Conservation (phyloP, 2,797 vertebrate species). For the Hippopotamyrus pictus region DNA sequence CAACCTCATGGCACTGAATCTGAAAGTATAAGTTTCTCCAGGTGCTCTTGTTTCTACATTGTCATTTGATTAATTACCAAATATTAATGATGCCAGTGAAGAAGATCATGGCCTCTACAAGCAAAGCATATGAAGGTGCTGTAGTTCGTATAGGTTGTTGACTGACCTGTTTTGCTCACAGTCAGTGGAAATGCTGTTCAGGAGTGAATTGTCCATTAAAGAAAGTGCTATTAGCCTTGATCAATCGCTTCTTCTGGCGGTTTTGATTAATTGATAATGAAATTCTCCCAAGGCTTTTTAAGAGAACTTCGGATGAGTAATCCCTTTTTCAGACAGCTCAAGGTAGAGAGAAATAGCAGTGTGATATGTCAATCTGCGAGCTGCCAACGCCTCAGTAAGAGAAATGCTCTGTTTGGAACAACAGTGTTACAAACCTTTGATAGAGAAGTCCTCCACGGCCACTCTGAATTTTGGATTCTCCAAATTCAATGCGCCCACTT, state of each 20-base stretch:
- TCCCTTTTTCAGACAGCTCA: conserved; percentile 57
- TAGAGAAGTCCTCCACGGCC: neutral
- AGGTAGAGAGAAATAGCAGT: conserved; percentile 50
- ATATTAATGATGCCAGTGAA: neutral
- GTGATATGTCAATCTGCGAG: conserved; percentile 46
- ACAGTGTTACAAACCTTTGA: neutral
- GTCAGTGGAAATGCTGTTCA: neutral
- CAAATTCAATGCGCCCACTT: neutral
- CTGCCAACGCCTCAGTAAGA: neutral
- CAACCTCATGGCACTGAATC: conserved; percentile 1
- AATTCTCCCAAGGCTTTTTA: conserved; percentile 46
- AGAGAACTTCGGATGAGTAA: conserved; percentile 46
- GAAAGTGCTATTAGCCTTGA: conserved; percentile 5
- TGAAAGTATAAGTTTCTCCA: neutral
- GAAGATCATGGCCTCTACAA: neutral
- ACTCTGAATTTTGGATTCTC: neutral
- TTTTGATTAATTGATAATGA: conserved; percentile 49
- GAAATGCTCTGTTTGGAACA: neutral
- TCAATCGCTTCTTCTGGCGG: neutral
- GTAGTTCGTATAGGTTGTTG: neutral
- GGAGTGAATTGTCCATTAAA: conserved; percentile 6
- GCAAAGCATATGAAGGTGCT: neutral
- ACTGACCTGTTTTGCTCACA: neutral
- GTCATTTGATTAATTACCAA: neutral
- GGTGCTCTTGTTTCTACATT: neutral